Evolutionary conservation across 1,140 invertebrate species (phyloP).

Genomic region (Sitobion miscanthi): DNA sequence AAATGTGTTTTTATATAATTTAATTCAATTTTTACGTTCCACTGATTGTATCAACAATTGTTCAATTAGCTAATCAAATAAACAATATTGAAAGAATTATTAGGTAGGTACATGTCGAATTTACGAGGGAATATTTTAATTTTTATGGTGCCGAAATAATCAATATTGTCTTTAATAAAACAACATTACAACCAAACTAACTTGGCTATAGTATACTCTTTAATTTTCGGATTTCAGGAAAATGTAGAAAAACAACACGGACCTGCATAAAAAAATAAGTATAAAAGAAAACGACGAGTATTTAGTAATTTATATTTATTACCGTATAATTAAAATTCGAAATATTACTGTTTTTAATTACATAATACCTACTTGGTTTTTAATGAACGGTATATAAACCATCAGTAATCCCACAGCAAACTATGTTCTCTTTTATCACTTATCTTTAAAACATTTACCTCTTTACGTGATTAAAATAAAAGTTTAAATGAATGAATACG

Average conservation of each 20-base stretch:
- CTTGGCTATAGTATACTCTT: neutral
- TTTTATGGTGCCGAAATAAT: neutral
- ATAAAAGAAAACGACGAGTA: neutral
- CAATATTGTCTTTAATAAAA: neutral
- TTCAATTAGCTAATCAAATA: neutral
- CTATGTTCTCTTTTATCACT: neutral
- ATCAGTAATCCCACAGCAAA: neutral
- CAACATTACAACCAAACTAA: neutral
- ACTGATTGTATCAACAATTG: neutral
- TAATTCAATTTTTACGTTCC: neutral
- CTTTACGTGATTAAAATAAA: neutral
- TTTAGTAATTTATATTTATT: conserved; percentile 4
- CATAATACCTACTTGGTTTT: neutral
- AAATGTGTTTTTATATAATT: neutral
- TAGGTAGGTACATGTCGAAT: too few relatives aligned
- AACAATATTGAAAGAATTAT: neutral
- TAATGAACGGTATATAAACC: neutral
- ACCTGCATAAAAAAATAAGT: neutral
- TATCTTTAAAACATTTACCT: neutral
- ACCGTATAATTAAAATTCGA: conserved; percentile 1
- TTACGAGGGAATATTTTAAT: neutral
- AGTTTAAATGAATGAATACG: neutral
- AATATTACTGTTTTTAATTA: neutral
- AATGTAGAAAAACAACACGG: neutral
- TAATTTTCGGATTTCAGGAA: neutral